Evolutionary conservation across 2,797 vertebrate species (phyloP).

Genomic region (Helicolenus hilgendorfi): DNA sequence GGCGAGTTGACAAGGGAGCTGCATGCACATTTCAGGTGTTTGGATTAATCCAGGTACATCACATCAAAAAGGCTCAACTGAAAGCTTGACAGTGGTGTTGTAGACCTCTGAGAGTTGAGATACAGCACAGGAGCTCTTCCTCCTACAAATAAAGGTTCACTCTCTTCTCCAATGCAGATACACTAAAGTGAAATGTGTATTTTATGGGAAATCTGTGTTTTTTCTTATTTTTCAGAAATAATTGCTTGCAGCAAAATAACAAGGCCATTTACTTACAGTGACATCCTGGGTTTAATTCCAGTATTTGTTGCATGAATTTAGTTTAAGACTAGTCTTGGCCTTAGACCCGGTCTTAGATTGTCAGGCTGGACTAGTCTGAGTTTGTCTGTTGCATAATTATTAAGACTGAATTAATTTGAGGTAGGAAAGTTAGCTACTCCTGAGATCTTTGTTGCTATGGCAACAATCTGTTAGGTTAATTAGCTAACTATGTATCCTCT

Average conservation of each 20-base stretch:
- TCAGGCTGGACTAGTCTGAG: no score
- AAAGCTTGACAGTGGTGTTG: conserved; percentile 18
- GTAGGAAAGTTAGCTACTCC: no score
- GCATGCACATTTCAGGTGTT: conserved; percentile 38
- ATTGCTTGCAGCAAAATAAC: not conserved
- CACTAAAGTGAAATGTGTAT: not conserved
- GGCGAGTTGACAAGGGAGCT: conserved; percentile 23
- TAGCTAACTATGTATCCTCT: no score
- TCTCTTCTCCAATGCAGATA: not conserved
- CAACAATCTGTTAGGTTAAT: no score
- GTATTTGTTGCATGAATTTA: no score
- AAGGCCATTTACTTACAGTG: not conserved
- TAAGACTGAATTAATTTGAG: no score
- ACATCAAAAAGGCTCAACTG: conserved; percentile 32
- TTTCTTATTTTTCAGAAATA: not conserved
- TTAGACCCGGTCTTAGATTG: no score
- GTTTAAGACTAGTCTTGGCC: no score
- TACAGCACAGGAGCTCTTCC: not conserved
- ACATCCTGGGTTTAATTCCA: not conserved
- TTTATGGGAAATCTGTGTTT: conserved; percentile 2
- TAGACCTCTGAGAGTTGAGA: conserved; percentile 31
- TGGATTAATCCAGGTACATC: conserved; percentile 37
- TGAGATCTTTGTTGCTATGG: no score
- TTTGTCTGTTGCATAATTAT: no score
- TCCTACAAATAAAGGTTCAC: not conserved